phyloP scores from a whole-genome alignment of 2,888 invertebrate genomes.

The Sthenelais limicola region DNA sequence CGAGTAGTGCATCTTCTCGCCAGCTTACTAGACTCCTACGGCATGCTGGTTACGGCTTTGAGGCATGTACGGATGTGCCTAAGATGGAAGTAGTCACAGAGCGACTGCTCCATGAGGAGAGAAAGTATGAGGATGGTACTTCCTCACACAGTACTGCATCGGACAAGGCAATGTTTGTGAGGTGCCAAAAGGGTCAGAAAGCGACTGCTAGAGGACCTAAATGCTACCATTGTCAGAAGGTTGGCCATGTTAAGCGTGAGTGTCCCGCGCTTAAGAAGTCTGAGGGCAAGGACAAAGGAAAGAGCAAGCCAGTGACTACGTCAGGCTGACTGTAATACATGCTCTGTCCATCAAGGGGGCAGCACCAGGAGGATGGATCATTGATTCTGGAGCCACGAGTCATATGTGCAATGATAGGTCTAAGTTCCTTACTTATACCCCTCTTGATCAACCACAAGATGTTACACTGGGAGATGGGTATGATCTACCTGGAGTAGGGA shows the following conservation, averaged over 20 bases:
- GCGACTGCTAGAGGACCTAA: conserved; percentile 1
- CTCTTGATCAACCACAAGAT: neutral
- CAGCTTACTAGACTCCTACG: conserved; percentile 19
- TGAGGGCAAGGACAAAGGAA: conserved; percentile 9
- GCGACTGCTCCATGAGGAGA: conserved; percentile 22
- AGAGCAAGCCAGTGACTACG: conserved; percentile 21
- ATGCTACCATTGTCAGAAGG: conserved; percentile 22
- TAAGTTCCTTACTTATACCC: neutral
- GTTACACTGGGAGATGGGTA: conserved; percentile 41
- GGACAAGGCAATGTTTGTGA: conserved; percentile 3
- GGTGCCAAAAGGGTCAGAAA: neutral
- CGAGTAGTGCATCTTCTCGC: conserved; percentile 23
- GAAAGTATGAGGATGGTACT: conserved; percentile 1
- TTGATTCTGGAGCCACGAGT: conserved; percentile 40
- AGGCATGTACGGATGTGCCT: conserved; percentile 23
- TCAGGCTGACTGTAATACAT: conserved; percentile 24
- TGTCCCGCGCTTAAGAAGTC: conserved; percentile 14
- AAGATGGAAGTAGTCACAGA: conserved; percentile 26
- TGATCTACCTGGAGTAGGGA: conserved; percentile 25
- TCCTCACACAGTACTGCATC: neutral
- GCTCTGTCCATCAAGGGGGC: conserved; percentile 7
- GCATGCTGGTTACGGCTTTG: conserved; percentile 31
- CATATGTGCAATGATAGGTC: conserved; percentile 33
- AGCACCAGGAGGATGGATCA: conserved; percentile 13
- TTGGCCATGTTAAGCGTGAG: conserved; percentile 24